phyloP scores from a whole-genome alignment of 92 coral and sea anemone species.

The Diadumene lineata region DNA sequence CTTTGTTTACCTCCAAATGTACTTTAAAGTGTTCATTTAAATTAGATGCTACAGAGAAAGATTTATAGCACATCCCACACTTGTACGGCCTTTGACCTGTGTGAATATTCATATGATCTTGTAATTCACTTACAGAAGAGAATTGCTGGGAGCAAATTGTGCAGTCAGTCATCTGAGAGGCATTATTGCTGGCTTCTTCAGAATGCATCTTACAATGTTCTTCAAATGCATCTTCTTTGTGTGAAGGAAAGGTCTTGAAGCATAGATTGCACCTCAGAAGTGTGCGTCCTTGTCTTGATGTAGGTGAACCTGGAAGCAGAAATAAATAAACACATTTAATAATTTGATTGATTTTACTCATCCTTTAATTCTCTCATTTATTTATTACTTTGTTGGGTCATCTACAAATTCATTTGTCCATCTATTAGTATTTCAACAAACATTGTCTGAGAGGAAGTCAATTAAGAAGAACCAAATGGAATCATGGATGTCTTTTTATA shows the following conservation, averaged over 20 bases:
- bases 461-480: no score
- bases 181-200: constrained; percentile 36
- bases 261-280: constrained; percentile 75
- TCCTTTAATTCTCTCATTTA: neutral
- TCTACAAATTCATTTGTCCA: neutral
- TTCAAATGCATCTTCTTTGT: constrained; percentile 67
- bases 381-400: neutral
- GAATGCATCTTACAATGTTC: constrained; percentile 66
- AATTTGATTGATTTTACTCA: neutral
- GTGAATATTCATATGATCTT: constrained; percentile 88
- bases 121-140: constrained; percentile 53
- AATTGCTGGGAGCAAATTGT: constrained; percentile 82
- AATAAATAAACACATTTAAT: neutral
- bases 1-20: no score
- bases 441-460: no score
- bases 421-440: neutral
- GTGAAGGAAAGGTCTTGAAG: constrained; percentile 66
- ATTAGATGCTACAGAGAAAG: constrained; percentile 76
- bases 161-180: constrained; percentile 56
- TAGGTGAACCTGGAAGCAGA: neutral
- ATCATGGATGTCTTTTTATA: no score
- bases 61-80: constrained; percentile 77
- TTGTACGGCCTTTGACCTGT: constrained; percentile 73
- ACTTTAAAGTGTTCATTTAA: constrained; percentile 77
- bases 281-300: constrained; percentile 47